phyloP scores from a whole-genome alignment of 1,140 invertebrate species.

The Helicoverpa armigera region DNA sequence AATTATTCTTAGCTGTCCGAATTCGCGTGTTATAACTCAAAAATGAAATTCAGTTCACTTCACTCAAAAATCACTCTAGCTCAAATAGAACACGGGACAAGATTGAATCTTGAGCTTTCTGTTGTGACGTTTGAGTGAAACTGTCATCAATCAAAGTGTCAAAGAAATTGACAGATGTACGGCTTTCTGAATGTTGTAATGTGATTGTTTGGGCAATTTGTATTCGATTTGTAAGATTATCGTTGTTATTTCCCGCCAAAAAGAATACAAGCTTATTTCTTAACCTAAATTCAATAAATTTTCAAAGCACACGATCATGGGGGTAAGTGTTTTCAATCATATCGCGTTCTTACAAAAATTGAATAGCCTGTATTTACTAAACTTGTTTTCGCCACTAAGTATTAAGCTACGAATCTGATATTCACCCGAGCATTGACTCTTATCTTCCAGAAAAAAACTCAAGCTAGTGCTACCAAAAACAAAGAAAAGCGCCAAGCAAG shows the following conservation, averaged over 20 bases:
- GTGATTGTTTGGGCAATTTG: neutral
- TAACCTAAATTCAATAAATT: neutral
- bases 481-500: conserved; percentile 82
- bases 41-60: too few relatives aligned
- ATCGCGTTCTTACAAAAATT: neutral
- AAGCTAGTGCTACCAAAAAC: conserved; percentile 68
- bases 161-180: neutral
- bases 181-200: too few relatives aligned
- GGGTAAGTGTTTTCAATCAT: conserved; percentile 8
- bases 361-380: neutral
- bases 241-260: conserved; percentile 6
- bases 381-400: too few relatives aligned
- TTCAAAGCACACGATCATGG: neutral
- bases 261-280: neutral
- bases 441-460: conserved; percentile 75
- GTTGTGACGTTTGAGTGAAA: too few relatives aligned
- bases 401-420: too few relatives aligned
- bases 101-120: too few relatives aligned
- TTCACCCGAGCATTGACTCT: neutral
- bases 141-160: too few relatives aligned
- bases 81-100: too few relatives aligned
- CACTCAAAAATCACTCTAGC: too few relatives aligned
- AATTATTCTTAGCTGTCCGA: too few relatives aligned
- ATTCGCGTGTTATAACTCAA: too few relatives aligned
- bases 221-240: too few relatives aligned